These are phyloP conservation scores for Aspidapion aeneum DNA, from an alignment of 2,888 invertebrate genomes.

Conservation along the genomic window DNA sequence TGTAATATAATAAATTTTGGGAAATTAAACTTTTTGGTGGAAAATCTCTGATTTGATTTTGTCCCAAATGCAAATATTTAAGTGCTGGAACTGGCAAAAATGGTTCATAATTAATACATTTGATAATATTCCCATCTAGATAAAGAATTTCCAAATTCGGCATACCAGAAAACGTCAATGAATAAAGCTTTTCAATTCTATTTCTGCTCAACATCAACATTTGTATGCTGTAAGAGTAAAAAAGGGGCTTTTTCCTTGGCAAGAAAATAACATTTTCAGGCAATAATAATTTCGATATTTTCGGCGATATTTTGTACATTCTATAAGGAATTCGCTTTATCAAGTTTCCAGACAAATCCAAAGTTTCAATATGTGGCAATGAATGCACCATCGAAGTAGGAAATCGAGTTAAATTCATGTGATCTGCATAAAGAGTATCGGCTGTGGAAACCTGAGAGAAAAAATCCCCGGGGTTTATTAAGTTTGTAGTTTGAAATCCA, in stretches of 20 bases:
- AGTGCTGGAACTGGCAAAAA: constrained; percentile 34
- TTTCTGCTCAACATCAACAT: constrained; percentile 41
- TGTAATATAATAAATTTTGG: constrained; percentile 23
- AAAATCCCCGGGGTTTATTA: constrained; percentile 22
- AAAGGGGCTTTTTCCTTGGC: constrained; percentile 33
- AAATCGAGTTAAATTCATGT: constrained; percentile 34
- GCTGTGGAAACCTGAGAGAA: constrained; percentile 22
- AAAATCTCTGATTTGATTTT: constrained; percentile 32
- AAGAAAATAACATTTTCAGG: constrained; percentile 28
- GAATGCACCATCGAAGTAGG: constrained; percentile 23
- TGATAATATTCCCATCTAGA: constrained; percentile 39
- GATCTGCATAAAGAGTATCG: constrained; percentile 40
- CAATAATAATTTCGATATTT: constrained; percentile 36
- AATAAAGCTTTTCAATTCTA: constrained; percentile 33
- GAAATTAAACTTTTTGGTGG: constrained; percentile 28
- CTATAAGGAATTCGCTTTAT: constrained; percentile 34
- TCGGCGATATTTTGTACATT: constrained; percentile 30
- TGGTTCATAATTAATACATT: constrained; percentile 30
- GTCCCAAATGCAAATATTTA: constrained; percentile 40
- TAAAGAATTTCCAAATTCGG: constrained; percentile 38
- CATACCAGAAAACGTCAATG: constrained; percentile 34
- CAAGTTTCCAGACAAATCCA: constrained; percentile 42
- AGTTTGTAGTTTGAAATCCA: constrained; percentile 28
- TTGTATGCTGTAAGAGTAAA: constrained; percentile 34
- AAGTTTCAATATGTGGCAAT: constrained; percentile 36